Conservation (phyloP, 1,140 invertebrate species). For the Trichogramma pretiosum region DNA sequence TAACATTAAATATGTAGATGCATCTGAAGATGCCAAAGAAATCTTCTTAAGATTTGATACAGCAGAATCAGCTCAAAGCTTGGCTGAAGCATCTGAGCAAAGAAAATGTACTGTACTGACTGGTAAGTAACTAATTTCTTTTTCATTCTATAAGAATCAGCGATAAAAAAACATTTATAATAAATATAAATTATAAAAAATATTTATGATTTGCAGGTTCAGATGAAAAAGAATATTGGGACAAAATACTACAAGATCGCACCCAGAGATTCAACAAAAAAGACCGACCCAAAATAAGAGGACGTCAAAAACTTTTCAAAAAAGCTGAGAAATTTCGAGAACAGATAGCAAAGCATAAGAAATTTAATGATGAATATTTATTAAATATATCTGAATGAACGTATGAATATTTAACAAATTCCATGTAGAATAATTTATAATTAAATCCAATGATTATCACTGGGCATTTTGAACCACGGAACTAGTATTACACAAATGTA, state of each 20-base stretch:
- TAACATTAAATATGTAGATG: constrained; percentile 57
- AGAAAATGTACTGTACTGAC: constrained; percentile 32
- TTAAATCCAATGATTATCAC: no score
- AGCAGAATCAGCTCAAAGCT: constrained; percentile 45
- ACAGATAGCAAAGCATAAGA: constrained; percentile 53
- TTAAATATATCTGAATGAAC: no score
- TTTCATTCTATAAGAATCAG: no score
- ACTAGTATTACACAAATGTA: no score
- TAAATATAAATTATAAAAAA: constrained; percentile 8
- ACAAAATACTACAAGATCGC: constrained; percentile 53
- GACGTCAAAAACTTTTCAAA: constrained; percentile 56
- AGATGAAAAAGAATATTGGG: constrained; percentile 56
- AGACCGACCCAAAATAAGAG: constrained; percentile 47
- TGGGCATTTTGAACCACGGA: no score
- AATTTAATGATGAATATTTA: constrained; percentile 51
- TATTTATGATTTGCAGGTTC: constrained; percentile 35
- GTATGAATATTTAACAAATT: no score
- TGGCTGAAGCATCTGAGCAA: constrained; percentile 36
- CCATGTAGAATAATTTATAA: no score
- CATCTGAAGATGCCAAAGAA: constrained; percentile 49
- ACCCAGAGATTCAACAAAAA: constrained; percentile 51
- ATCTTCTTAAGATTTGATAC: constrained; percentile 54
- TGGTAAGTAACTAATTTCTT: constrained; percentile 28
- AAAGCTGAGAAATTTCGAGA: constrained; percentile 54
- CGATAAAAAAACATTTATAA: constrained; percentile 1